Percentiles rank a stretch among this genome's conserved stretches.
These are phyloP conservation scores for Naja naja DNA, from an alignment of 2,113 vertebrate genomes.

Conservation along the genomic window DNA sequence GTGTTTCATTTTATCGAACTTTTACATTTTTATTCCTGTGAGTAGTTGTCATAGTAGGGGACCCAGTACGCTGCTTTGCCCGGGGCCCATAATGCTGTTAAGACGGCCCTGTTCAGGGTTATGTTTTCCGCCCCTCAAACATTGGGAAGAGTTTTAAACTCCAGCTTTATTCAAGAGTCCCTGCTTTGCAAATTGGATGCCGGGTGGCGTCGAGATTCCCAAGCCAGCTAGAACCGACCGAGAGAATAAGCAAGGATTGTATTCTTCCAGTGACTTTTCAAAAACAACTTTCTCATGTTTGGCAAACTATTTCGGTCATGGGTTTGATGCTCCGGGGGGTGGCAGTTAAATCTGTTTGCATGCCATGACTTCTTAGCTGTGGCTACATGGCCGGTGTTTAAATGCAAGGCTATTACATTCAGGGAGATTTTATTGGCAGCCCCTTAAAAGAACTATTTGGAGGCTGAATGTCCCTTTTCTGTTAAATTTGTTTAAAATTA, in stretches of 20 bases:
- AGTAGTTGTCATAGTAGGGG: too few species aligned
- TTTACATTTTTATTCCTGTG: too few species aligned
- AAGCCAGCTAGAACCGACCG: background rate
- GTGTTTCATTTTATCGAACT: too few species aligned
- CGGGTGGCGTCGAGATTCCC: too few species aligned
- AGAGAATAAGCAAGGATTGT: background rate
- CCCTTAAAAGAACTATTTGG: background rate
- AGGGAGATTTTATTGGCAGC: background rate
- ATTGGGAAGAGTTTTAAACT: too few species aligned
- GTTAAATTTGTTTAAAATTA: background rate
- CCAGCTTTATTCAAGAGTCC: background rate
- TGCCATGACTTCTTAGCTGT: background rate
- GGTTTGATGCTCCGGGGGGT: background rate
- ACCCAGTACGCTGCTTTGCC: too few species aligned
- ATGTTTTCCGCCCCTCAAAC: background rate
- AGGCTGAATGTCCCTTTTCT: background rate
- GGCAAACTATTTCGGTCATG: background rate
- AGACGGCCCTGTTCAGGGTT: background rate
- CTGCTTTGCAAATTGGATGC: background rate
- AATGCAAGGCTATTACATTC: background rate
- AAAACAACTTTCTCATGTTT: background rate
- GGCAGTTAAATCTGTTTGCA: background rate
- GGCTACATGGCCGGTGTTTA: background rate
- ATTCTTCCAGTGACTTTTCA: background rate
- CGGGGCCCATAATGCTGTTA: too few species aligned